Conservation (phyloP, 92 coral and sea anemone species). For the Epizoanthus ramosus region DNA sequence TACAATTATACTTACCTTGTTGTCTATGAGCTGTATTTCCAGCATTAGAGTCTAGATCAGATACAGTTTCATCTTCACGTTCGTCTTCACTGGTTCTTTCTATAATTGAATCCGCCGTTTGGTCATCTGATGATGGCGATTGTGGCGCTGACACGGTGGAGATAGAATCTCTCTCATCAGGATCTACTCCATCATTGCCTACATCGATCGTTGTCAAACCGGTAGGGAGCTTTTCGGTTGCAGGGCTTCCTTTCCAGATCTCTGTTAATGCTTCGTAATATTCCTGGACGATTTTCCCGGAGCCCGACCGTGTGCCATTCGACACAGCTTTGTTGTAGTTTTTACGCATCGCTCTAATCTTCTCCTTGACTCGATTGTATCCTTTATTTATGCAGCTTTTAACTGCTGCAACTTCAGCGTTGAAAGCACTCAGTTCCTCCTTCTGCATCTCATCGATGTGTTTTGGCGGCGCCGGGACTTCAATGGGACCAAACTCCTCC, state of each 20-base stretch:
- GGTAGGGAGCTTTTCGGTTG: conserved; percentile 41
- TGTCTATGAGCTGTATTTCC: no score
- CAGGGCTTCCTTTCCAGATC: conserved; percentile 63
- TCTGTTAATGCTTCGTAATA: conserved; percentile 45
- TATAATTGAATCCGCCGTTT: no score
- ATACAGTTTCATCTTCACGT: no score
- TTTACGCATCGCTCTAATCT: conserved; percentile 48
- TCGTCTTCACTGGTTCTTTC: no score
- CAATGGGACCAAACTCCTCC: conserved; percentile 55
- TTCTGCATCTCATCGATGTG: conserved; percentile 30
- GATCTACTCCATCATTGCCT: neutral
- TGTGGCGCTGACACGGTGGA: no score
- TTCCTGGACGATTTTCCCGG: conserved; percentile 54
- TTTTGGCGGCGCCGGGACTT: conserved; percentile 12
- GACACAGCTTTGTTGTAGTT: conserved; percentile 55
- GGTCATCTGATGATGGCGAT: no score
- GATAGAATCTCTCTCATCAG: no score
- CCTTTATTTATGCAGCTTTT: conserved; percentile 50
- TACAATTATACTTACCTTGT: no score
- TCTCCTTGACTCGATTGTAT: conserved; percentile 54
- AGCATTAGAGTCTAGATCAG: no score
- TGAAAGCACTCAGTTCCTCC: conserved; percentile 41
- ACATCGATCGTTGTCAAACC: conserved; percentile 37
- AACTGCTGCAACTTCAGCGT: conserved; percentile 30
- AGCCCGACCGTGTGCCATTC: conserved; percentile 55